Conservation (phyloP, 2,888 invertebrate genomes). For the Flexamia atlantica region DNA sequence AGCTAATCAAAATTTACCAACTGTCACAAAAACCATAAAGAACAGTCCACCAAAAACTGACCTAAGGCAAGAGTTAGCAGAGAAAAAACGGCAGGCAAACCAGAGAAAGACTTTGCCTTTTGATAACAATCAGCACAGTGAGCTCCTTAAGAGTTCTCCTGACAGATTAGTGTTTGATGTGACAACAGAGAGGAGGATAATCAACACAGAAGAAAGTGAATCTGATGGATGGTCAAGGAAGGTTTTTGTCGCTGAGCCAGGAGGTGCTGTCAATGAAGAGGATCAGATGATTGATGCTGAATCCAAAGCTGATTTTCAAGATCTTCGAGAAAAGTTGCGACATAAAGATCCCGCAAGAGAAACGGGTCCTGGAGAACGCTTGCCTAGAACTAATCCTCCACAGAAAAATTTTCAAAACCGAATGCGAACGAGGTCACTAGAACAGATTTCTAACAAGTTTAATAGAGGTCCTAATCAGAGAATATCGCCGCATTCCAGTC, state of each 20-base stretch:
- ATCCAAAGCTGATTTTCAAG: not conserved
- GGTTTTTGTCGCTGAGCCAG: slow-evolving; percentile 13
- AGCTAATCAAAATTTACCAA: not conserved
- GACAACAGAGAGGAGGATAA: not conserved
- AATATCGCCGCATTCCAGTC: not conserved
- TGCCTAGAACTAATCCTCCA: not conserved
- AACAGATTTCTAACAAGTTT: not conserved
- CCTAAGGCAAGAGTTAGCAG: slow-evolving; percentile 6
- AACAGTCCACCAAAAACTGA: slow-evolving; percentile 9
- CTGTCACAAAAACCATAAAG: not conserved
- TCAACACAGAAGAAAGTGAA: not conserved
- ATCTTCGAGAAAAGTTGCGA: slow-evolving; percentile 23
- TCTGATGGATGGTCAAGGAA: slow-evolving; percentile 39
- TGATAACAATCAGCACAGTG: too few relatives aligned
- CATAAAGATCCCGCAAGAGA: not conserved
- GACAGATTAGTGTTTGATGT: not conserved
- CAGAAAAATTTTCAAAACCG: not conserved
- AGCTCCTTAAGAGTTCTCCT: not conserved
- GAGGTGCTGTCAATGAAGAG: not conserved
- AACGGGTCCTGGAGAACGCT: not conserved
- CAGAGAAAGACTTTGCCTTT: too few relatives aligned
- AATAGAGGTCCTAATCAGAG: not conserved
- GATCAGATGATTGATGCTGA: not conserved
- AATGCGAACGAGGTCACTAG: not conserved
- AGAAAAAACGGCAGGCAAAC: slow-evolving; percentile 8